Evolutionary conservation across 2,888 invertebrate species (phyloP), one percentile per base, ranked within the genome.

Genomic region (Camptogramma bilineatum): DNA sequence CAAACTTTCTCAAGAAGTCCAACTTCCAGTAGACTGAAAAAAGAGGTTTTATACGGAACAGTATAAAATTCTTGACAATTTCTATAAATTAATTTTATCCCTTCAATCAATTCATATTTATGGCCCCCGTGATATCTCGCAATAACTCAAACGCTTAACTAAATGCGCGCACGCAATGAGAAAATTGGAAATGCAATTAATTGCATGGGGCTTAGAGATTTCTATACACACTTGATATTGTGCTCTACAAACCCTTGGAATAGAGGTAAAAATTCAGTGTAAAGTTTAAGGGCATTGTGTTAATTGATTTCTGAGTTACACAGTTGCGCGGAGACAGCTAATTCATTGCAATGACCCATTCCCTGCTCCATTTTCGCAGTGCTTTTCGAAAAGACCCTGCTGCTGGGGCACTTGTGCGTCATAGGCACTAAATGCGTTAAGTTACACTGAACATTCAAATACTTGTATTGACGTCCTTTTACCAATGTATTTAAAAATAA

Each of bases 111-210:
- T 58, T 21, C 48, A 48, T 39, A 55, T 52, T 51, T 28, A 44
- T 63, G 16, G 17, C 46, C 61, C 28, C 70, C 68, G 66, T 64
- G 70, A 46, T 52, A 53, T 8, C 44, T 4, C 48, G 64, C 64
- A 42, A 66, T 70, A 70, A 64, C 62, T 66, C 62, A 61, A 47
- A 52, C 42, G 31, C 58, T 62, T 62, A 60, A 62, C 60, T 55
- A 19, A 66, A 31, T 57, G 52, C 61, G 64, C 59, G 21, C 59
- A 56, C 60, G 60, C 64, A 58, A 57, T 57, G 47, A 39, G 69
- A 62, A 66, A 57, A 72, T 69, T 68, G 60, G 55, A 69, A 71
- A 64, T 63, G 64, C 58, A 54, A 66, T 69, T 71, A 69, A 71
- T 71, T 66, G 65, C 54, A n/a, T 61, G 55, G 34, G 28, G 46